These are phyloP conservation scores for Xiphias gladius DNA, from an alignment of 2,113 vertebrate species.

Conservation along the genomic window DNA sequence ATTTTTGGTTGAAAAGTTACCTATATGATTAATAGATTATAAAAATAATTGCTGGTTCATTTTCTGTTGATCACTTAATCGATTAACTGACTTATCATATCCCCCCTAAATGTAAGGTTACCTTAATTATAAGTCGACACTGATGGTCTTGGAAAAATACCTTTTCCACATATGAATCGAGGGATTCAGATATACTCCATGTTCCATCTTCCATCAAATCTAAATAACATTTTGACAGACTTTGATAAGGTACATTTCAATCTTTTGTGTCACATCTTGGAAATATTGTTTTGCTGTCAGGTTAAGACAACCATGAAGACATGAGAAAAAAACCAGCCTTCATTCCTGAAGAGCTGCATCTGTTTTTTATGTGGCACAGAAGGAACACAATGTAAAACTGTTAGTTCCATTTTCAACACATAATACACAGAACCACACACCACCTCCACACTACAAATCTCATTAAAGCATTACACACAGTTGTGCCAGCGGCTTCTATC, in stretches of 20 bases:
- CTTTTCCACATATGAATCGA: not conserved
- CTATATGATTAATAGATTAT: too few species aligned
- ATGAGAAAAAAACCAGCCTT: not conserved
- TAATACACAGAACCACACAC: conserved; percentile 52
- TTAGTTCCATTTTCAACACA: conserved; percentile 42
- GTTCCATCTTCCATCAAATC: not conserved
- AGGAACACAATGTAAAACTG: conserved; percentile 30
- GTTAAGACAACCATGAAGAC: conserved; percentile 16
- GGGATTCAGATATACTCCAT: not conserved
- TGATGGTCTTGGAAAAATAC: not conserved
- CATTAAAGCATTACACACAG: conserved; percentile 59
- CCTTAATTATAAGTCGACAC: not conserved
- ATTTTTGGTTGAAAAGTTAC: too few species aligned
- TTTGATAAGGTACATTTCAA: not conserved
- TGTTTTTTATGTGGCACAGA: not conserved
- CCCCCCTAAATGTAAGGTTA: not conserved
- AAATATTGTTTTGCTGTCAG: conserved; percentile 12
- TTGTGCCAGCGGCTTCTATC: conserved; percentile 36
- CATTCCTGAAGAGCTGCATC: conserved; percentile 37
- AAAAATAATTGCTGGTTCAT: not conserved
- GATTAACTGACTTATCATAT: not conserved
- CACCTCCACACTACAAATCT: conserved; percentile 66
- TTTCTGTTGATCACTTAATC: not conserved
- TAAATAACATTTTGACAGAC: not conserved
- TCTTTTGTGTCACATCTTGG: not conserved